Conservation (phyloP, 1,140 invertebrate genomes). For the Eulimnadia texana region DNA sequence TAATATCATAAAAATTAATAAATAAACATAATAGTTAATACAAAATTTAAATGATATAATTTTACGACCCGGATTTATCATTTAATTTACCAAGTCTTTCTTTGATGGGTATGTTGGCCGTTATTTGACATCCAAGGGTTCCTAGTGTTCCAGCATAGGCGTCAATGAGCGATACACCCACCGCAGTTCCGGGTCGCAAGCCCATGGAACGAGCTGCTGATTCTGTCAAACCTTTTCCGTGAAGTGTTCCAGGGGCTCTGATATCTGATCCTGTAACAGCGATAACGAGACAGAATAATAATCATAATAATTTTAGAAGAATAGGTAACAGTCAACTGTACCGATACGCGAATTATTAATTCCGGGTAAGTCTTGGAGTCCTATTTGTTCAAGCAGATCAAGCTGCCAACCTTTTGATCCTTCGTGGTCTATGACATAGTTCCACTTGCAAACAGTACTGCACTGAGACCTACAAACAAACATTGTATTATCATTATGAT, state of each 20-base stretch:
- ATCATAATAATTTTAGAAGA: neutral
- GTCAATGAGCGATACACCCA: conserved; percentile 82
- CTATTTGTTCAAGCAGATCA: conserved; percentile 56
- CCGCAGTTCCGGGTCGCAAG: conserved; percentile 49
- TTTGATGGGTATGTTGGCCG: neutral
- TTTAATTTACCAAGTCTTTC: conserved; percentile 11
- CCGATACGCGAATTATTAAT: conserved; percentile 52
- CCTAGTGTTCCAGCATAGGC: conserved; percentile 86
- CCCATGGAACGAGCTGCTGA: conserved; percentile 52
- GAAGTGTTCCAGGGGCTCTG: conserved; percentile 50
- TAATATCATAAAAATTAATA: neutral
- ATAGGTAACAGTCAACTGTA: conserved; percentile 21
- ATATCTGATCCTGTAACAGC: conserved; percentile 39
- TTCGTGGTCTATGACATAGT: conserved; percentile 48
- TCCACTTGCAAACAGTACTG: conserved; percentile 89
- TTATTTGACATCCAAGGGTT: conserved; percentile 50
- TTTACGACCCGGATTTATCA: no score
- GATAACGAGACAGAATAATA: neutral
- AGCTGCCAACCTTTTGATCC: conserved; percentile 50
- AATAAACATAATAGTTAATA: neutral
- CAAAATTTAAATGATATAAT: neutral
- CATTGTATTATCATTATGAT: no score
- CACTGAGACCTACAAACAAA: conserved; percentile 58
- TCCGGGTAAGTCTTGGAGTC: conserved; percentile 52
- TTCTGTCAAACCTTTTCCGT: conserved; percentile 49